Evolutionary conservation across 2,797 vertebrate species (phyloP).

Genomic region (Aphelocoma californica): DNA sequence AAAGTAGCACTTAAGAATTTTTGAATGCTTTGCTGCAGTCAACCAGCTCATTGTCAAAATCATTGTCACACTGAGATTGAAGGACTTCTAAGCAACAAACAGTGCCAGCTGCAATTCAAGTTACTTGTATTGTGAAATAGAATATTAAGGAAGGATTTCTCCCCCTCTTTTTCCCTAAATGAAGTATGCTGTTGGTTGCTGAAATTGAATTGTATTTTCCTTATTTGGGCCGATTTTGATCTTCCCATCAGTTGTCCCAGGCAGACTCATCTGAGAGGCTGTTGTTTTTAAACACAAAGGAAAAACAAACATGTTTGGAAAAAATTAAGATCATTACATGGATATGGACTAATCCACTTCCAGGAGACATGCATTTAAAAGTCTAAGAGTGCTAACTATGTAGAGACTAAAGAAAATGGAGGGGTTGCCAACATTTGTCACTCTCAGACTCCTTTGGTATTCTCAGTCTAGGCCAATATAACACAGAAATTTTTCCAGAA

Average conservation of each 20-base stretch:
- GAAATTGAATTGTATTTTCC: not conserved
- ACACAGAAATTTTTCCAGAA: not conserved
- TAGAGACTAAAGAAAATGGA: not conserved
- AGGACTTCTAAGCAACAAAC: not conserved
- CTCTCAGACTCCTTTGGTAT: not conserved
- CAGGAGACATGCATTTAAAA: not conserved
- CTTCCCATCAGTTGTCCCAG: not conserved
- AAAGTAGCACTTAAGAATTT: not conserved
- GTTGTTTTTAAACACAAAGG: not conserved
- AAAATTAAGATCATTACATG: not conserved
- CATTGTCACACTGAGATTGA: not conserved
- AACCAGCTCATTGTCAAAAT: not conserved
- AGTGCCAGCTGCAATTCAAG: not conserved
- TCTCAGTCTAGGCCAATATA: not conserved
- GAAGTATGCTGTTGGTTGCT: fast-evolving
- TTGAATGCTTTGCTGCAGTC: not conserved
- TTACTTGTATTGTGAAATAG: not conserved
- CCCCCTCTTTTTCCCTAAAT: not conserved
- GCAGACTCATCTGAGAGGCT: not conserved
- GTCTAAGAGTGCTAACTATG: not conserved
- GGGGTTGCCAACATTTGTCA: fast-evolving
- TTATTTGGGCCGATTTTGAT: not conserved
- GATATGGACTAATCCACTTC: not conserved
- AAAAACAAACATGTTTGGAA: not conserved
- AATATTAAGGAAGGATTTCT: not conserved